A percentile compares a stretch with the other conserved stretches of the same genome.
These are phyloP conservation scores for Nymphalis c-album DNA, from an alignment of 2,888 invertebrate genomes.

Conservation along the genomic window DNA sequence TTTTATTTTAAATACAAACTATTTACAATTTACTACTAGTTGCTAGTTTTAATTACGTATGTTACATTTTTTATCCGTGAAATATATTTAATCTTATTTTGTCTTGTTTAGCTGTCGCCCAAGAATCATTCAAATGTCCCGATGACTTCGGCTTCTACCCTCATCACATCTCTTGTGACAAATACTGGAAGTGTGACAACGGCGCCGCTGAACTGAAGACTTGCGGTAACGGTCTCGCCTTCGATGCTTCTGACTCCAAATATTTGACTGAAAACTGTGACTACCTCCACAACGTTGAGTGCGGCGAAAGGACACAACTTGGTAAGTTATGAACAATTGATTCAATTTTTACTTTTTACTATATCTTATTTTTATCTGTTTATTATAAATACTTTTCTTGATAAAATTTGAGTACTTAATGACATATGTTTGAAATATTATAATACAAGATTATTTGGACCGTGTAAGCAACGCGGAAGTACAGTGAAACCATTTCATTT, in stretches of 20 bases:
- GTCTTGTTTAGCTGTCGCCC: constrained; percentile 84
- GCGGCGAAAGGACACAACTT: constrained; percentile 92
- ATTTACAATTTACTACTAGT: too few species aligned
- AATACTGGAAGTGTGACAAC: constrained; percentile 97
- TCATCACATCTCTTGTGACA: constrained; percentile 93
- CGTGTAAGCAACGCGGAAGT: constrained; percentile 25
- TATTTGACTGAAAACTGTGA: constrained; percentile 97
- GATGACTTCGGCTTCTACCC: constrained; percentile 97
- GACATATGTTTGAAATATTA: constrained; percentile 4
- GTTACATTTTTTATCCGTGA: too few species aligned
- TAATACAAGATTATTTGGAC: background rate
- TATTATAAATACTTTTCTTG: background rate
- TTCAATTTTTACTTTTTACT: too few species aligned
- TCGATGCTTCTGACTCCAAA: constrained; percentile 93
- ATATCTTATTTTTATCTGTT: too few species aligned
- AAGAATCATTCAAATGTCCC: constrained; percentile 95
- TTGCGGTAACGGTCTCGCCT: constrained; percentile 96
- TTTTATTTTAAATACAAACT: too few species aligned
- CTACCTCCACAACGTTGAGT: constrained; percentile 96
- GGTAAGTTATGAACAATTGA: constrained; percentile 77
- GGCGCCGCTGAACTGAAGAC: constrained; percentile 93
- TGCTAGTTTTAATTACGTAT: too few species aligned
- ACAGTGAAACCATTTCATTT: constrained; percentile 15
- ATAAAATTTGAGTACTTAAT: background rate
- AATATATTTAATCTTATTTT: constrained; percentile 1